phyloP scores from a whole-genome alignment of 2,113 vertebrate genomes.

The Cryptomyrus ogoouensis region DNA sequence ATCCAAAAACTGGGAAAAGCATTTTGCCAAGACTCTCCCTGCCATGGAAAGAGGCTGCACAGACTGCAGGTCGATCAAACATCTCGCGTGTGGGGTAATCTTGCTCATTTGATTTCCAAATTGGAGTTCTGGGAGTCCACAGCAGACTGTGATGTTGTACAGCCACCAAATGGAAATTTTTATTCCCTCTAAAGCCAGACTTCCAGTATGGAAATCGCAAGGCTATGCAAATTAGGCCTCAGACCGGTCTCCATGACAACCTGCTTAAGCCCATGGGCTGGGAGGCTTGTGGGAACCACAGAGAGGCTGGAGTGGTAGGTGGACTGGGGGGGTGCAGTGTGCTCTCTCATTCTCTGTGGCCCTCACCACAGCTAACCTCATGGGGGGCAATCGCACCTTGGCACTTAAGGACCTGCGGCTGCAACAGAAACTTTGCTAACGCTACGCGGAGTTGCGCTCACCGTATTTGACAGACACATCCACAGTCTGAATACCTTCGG shows the following conservation, averaged over 20 bases:
- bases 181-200: conserved; percentile 61
- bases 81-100: conserved; percentile 47
- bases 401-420: not conserved
- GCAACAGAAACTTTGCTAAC: not conserved
- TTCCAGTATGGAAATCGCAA: conserved; percentile 89
- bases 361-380: not conserved
- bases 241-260: conserved; percentile 63
- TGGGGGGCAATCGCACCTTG: not conserved
- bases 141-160: conserved; percentile 57
- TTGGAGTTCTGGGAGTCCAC: conserved; percentile 55
- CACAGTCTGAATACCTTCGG: not conserved
- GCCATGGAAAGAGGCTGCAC: not conserved
- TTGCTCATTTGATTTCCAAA: conserved; percentile 93
- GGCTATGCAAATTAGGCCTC: conserved; percentile 76
- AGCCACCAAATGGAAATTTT: conserved; percentile 83
- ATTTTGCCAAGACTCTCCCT: not conserved
- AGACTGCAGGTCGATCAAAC: conserved; percentile 37
- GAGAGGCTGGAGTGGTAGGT: not conserved
- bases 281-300: conserved; percentile 40
- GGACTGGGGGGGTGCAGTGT: not conserved
- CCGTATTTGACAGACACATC: not conserved
- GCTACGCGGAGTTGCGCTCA: not conserved
- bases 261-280: conserved; percentile 42
- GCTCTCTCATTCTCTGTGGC: not conserved
- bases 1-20: not conserved